These are phyloP conservation scores for Eupeodes corollae DNA, from an alignment of 1,140 invertebrate species.

Conservation along the genomic window DNA sequence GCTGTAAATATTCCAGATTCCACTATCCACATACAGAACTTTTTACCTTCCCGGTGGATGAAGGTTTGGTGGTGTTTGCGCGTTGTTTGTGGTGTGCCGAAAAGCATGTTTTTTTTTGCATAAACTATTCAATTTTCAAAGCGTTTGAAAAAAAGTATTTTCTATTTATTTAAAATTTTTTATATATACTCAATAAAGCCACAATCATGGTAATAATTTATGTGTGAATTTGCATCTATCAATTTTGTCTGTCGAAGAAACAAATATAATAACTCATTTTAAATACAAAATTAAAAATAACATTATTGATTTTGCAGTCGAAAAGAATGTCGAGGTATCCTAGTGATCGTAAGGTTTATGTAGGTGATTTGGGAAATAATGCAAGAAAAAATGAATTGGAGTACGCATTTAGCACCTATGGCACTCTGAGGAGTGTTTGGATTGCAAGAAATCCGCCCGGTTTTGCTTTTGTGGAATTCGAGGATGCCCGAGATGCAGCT, in stretches of 20 bases:
- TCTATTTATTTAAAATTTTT: too few species aligned
- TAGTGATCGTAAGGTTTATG: slow-evolving; percentile 90
- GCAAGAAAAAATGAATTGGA: slow-evolving; percentile 86
- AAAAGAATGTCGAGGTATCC: slow-evolving; percentile 60
- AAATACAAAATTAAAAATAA: too few species aligned
- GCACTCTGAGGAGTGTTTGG: slow-evolving; percentile 87
- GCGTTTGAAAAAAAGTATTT: too few species aligned
- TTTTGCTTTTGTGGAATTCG: slow-evolving; percentile 94
- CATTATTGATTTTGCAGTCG: slow-evolving; percentile 2
- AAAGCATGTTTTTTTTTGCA: too few species aligned
- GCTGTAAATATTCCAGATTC: too few species aligned
- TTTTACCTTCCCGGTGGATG: too few species aligned
- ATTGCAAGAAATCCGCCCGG: slow-evolving; percentile 85
- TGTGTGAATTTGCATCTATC: background rate
- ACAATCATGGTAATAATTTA: too few species aligned
- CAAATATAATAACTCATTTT: background rate
- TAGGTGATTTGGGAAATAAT: slow-evolving; percentile 82
- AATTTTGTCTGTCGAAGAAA: background rate
- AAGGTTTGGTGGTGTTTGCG: too few species aligned
- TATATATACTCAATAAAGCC: too few species aligned
- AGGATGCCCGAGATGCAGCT: slow-evolving; percentile 79
- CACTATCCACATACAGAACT: too few species aligned
- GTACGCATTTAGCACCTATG: slow-evolving; percentile 90
- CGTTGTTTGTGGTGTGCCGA: too few species aligned
- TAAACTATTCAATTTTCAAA: too few species aligned